These are phyloP conservation scores for Trachelus troglodyta DNA, from an alignment of 2,888 invertebrate species.

Conservation along the genomic window DNA sequence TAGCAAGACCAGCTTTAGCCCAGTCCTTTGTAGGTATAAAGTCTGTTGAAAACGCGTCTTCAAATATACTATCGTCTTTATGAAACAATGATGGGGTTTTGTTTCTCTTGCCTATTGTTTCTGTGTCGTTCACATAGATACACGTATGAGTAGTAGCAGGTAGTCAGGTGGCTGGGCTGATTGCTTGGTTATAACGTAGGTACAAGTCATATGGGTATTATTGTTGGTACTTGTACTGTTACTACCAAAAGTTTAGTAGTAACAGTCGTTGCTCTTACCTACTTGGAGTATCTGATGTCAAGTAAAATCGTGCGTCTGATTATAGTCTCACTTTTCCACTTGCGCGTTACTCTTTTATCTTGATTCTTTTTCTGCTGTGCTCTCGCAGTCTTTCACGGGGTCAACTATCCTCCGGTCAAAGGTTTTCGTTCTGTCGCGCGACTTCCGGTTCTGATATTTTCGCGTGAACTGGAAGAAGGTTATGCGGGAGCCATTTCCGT, in stretches of 20 bases:
- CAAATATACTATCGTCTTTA: slow-evolving; percentile 18
- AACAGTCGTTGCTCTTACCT: neutral
- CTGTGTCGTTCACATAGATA: slow-evolving; percentile 16
- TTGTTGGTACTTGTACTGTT: too few relatives aligned
- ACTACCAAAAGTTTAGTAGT: too few relatives aligned
- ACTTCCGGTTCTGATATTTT: neutral
- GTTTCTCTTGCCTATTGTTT: slow-evolving; percentile 42
- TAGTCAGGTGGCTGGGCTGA: too few relatives aligned
- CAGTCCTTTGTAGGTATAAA: neutral
- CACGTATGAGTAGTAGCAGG: too few relatives aligned
- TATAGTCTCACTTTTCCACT: neutral
- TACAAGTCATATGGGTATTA: too few relatives aligned
- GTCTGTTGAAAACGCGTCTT: slow-evolving; percentile 13
- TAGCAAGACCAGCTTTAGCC: neutral
- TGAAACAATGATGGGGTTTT: slow-evolving; percentile 33
- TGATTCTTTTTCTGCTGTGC: neutral
- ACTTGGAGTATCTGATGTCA: neutral
- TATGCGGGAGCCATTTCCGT: neutral
- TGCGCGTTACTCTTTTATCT: neutral
- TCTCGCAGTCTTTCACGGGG: neutral
- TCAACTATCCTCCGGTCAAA: neutral
- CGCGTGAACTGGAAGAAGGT: neutral
- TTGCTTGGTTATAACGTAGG: too few relatives aligned
- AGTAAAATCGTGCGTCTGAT: neutral
- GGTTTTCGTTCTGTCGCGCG: neutral